phyloP scores from a whole-genome alignment of 2,113 vertebrate genomes.

The Barbus barbus region DNA sequence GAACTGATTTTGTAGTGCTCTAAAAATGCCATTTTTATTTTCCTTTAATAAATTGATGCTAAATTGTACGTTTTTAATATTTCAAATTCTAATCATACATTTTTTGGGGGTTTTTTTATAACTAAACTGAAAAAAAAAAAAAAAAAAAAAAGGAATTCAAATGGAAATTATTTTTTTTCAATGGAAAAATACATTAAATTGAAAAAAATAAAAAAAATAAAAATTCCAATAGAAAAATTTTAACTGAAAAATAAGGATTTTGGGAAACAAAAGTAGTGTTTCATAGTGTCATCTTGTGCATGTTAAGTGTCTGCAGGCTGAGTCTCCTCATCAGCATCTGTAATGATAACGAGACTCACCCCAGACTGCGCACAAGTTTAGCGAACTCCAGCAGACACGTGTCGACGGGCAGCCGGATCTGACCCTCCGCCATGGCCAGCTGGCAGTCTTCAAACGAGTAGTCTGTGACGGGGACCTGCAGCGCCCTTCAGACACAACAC shows the following conservation, averaged over 20 bases:
- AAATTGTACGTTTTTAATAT: background rate
- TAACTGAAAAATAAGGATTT: background rate
- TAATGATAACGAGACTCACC: conserved; percentile 75
- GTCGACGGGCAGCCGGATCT: conserved; percentile 88
- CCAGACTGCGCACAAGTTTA: conserved; percentile 89
- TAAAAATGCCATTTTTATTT: background rate
- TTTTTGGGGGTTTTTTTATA: no score
- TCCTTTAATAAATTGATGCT: background rate
- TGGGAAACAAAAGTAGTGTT: background rate
- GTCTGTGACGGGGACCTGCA: conserved; percentile 91
- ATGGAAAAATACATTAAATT: no score
- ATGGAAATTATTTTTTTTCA: no score
- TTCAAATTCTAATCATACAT: no score
- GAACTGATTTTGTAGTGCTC: background rate
- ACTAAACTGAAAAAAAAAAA: no score
- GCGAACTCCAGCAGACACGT: conserved; percentile 94
- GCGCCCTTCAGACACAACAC: conserved; percentile 75
- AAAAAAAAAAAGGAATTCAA: no score
- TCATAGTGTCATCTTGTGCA: background rate
- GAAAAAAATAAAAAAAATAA: no score
- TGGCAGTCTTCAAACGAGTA: conserved; percentile 98
- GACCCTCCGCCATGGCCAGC: conserved; percentile 92
- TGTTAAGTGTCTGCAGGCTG: no score
- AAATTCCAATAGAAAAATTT: no score
- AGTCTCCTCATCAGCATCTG: background rate